Percentiles rank a stretch among this genome's conserved stretches.
phyloP scores from a whole-genome alignment of 2,113 vertebrate species.

The Rhagologus leucostigma region DNA sequence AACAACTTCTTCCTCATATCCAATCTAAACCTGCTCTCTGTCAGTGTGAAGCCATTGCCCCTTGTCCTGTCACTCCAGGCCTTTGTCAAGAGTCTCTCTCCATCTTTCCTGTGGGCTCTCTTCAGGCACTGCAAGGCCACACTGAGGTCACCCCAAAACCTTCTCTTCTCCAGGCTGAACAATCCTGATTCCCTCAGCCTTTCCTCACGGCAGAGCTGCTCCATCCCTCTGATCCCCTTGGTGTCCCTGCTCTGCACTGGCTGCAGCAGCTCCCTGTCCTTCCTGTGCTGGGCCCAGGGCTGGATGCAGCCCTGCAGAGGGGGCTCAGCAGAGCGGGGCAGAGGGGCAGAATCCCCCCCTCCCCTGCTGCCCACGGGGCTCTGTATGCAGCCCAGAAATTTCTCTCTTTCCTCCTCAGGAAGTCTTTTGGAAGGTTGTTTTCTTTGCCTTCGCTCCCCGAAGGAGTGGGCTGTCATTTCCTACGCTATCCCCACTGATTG shows the following conservation, averaged over 20 bases:
- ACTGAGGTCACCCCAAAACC: neutral
- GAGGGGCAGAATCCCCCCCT: neutral
- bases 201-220: neutral
- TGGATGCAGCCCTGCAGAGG: neutral
- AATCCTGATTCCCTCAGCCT: neutral
- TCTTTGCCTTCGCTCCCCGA: neutral
- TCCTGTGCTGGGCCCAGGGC: neutral
- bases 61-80: neutral
- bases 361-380: neutral
- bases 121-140: neutral
- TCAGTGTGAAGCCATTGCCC: neutral
- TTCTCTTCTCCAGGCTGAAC: neutral
- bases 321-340: neutral
- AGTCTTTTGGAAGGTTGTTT: neutral
- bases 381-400: neutral
- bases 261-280: neutral
- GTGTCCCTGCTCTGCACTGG: neutral
- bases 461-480: neutral
- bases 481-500: rapidly evolving
- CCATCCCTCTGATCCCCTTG: neutral
- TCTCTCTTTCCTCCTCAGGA: neutral
- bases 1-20: neutral
- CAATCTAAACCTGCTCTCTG: neutral
- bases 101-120: neutral
- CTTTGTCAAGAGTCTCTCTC: neutral